Evolutionary conservation across 1,140 invertebrate genomes (phyloP).

Genomic region (Drosophila bocki): DNA sequence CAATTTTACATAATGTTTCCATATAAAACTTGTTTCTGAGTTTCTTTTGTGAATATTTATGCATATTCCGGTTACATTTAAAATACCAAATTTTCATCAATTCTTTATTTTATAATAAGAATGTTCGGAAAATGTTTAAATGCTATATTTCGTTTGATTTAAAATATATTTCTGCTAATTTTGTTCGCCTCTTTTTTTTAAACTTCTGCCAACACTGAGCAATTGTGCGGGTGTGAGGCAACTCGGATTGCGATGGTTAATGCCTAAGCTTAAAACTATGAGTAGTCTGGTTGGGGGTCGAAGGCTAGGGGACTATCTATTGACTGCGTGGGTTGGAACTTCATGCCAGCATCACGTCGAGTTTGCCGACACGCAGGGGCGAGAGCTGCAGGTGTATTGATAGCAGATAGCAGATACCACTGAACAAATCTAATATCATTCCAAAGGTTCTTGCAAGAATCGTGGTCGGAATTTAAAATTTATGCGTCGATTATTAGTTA

Average conservation of each 20-base stretch:
- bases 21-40: not conserved
- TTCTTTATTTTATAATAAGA: not conserved
- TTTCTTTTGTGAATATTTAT: not conserved
- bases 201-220: slow-evolving; percentile 10
- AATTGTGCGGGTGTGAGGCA: not conserved
- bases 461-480: slow-evolving; percentile 44
- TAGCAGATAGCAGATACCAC: slow-evolving; percentile 27
- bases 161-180: not conserved
- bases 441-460: slow-evolving; percentile 24
- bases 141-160: not conserved
- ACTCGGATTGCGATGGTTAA: slow-evolving; percentile 24
- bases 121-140: not conserved
- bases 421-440: slow-evolving; percentile 42
- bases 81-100: not conserved
- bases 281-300: slow-evolving; percentile 15
- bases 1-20: not conserved
- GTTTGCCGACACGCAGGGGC: not conserved
- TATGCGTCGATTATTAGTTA: slow-evolving; percentile 10
- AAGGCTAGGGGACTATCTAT: slow-evolving; percentile 12
- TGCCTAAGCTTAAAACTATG: slow-evolving; percentile 53
- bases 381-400: slow-evolving; percentile 40
- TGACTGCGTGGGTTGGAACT: slow-evolving; percentile 13
- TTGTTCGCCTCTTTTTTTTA: too few relatives aligned
- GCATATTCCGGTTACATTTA: not conserved
- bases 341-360: slow-evolving; percentile 10